phyloP scores from a whole-genome alignment of 2,113 vertebrate genomes.

The Theristicus caerulescens region DNA sequence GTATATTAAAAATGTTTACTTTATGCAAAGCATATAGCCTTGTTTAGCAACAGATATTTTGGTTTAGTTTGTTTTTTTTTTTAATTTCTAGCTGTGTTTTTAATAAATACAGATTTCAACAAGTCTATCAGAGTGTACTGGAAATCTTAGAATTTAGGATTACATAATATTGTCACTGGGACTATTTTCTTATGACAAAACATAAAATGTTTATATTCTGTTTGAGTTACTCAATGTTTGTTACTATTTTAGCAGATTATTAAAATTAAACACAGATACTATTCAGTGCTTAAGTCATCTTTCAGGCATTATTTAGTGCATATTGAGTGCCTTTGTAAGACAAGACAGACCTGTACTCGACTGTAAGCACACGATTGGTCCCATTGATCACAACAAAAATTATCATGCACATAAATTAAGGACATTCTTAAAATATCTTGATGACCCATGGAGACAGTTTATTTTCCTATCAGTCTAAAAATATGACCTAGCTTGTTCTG shows the following conservation, averaged over 20 bases:
- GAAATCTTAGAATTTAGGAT: neutral
- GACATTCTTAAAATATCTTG: neutral
- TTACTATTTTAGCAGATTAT: neutral
- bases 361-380: neutral
- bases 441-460: neutral
- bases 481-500: neutral
- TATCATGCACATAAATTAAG: neutral
- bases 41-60: neutral
- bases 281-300: neutral
- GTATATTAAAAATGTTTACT: neutral
- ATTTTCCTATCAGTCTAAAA: neutral
- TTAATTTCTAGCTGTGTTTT: neutral
- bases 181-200: neutral
- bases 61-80: neutral
- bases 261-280: neutral
- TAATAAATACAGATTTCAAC: neutral
- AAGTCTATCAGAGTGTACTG: neutral
- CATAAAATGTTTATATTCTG: neutral
- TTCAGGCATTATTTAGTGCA: neutral
- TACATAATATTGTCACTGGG: neutral
- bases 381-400: neutral
- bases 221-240: neutral
- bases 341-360: neutral
- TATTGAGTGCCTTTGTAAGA: neutral
- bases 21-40: neutral